Base-by-base conservation (phyloP, 2,888 invertebrate species). In the Graphium colonna region DNA sequence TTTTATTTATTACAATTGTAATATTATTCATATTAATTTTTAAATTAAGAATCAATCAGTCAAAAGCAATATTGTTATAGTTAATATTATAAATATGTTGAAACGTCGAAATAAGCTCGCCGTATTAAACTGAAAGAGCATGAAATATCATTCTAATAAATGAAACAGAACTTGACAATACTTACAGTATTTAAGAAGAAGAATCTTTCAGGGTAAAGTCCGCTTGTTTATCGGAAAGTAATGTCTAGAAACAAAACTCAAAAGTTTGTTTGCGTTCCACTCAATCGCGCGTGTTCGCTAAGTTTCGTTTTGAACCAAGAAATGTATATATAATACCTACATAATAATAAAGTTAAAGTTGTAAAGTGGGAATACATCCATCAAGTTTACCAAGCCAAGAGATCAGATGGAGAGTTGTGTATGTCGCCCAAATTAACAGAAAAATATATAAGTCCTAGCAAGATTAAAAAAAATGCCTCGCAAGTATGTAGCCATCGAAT, bases 201-300 rank as follows among this genome's bases (percentile, higher is more conserved):
- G n/a, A 68, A 68, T 62, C 67, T 60, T 69, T 70, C 67, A 60
- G 65, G 58, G 61, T 62, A 60, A 58, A 63, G 56, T 65, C 67
- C 58, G 60, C 60, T 69, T 76, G 75, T 80, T 83, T 77, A 76
- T 73, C 69, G 70, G 71, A 74, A 74, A 63, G 73, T 73, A 72
- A 76, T 76, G 75, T 79, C 71, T 75, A 65, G 68, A 79, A 83
- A 79, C n/a, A 79, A 82, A 79, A 70, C 77, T 80, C 9, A 8
- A 69, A 75, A 82, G 81, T 77, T 77, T 85, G 81, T 85, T 86
- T 87, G 77, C 77, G 75, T 79, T 84, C 73, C 77, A 78, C 79
- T 79, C 76, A 71, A 79, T 79, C 73, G 79, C 74, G 73, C 77
- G 75, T 80, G 81, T 82, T 75, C 61, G 64, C 64, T 74, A 75